Evolutionary conservation across 2,797 vertebrate genomes (phyloP), one percentile per base, ranked within the genome.

Genomic region (Sebastes cheni): DNA sequence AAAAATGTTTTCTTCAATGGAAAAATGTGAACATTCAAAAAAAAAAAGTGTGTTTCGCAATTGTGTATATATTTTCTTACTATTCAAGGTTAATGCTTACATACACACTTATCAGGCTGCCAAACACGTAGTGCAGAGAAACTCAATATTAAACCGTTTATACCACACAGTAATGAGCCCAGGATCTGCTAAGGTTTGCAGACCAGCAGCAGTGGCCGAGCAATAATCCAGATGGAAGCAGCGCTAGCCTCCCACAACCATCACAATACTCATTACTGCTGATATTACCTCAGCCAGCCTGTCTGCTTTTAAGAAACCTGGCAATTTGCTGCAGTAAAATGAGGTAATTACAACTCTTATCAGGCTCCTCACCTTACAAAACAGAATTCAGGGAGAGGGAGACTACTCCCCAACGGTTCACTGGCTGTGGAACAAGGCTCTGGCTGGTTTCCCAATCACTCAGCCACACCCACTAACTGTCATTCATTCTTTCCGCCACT

Each of bases 291-390:
- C 81, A 83, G 82, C 83, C 76, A 42, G 87, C 71, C 83, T 69
- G 86, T 90, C 89, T 89, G 86, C 91, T 92, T 91, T 92, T 86
- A 92, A 90, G 87, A 92, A 91, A 91, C 78, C 77, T 88, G 87
- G 89, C 92, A 90, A 91, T 93, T 91, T 92, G 83, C 84, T 81
- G 85, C 87, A 83, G 86, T 91, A 87, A 91, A 94, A 92, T 79
- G 55, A 86, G 84, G 91, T 93, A 94, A 94, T 95, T 93, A 94
- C 92, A 90, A 89, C 91, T 89, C 88, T 91, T 93, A 91, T 93
- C 93, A 82, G 86, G 77, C 88, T 88, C 79, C 80, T 91, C 90
- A 92, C 88, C 86, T 92, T 85, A 88, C 91, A 90, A 93, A 89
- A 91, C 89, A 90, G 87, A 77, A 89, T 86, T 92, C 87, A 90